A percentile compares a stretch with the other conserved stretches of the same genome.
Conservation (phyloP, 2,797 vertebrate genomes). For the Poeciliopsis gracilis region DNA sequence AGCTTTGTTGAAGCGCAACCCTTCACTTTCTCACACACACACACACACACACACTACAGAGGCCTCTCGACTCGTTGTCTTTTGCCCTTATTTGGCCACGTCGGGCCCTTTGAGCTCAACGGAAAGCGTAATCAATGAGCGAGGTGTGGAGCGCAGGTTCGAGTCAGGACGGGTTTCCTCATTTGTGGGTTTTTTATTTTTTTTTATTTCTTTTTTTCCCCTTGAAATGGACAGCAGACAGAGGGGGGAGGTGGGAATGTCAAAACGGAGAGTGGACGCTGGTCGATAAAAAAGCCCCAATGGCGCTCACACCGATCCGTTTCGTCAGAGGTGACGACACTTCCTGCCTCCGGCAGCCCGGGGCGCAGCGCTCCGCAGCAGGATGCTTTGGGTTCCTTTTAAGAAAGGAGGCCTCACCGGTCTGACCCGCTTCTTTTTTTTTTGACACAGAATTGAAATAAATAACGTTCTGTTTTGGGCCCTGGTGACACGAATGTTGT, state of each 20-base stretch:
- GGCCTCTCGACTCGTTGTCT: constrained; percentile 51
- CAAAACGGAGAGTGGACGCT: constrained; percentile 33
- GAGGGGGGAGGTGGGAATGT: constrained; percentile 42
- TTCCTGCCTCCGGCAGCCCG: constrained; percentile 59
- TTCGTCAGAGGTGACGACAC: constrained; percentile 67
- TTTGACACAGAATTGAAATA: neutral
- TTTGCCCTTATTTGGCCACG: constrained; percentile 84
- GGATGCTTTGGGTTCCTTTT: constrained; percentile 53
- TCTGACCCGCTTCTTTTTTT: neutral
- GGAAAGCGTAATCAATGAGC: constrained; percentile 28
- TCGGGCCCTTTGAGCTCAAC: constrained; percentile 34
- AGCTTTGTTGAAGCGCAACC: constrained; percentile 36
- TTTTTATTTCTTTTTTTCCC: neutral
- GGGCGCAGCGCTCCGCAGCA: constrained; percentile 38
- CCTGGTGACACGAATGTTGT: neutral
- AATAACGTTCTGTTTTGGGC: neutral
- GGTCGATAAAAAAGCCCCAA: constrained; percentile 26
- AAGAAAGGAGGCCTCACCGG: neutral
- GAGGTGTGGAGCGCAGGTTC: constrained; percentile 16
- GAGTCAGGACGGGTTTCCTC: neutral
- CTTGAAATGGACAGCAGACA: constrained; percentile 16
- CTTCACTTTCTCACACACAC: constrained; percentile 36
- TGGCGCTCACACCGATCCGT: constrained; percentile 36
- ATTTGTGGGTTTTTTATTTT: constrained; percentile 3
- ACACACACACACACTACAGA: constrained; percentile 23